phyloP scores from a whole-genome alignment of 2,888 invertebrate species.

The Apotomis turbidana region DNA sequence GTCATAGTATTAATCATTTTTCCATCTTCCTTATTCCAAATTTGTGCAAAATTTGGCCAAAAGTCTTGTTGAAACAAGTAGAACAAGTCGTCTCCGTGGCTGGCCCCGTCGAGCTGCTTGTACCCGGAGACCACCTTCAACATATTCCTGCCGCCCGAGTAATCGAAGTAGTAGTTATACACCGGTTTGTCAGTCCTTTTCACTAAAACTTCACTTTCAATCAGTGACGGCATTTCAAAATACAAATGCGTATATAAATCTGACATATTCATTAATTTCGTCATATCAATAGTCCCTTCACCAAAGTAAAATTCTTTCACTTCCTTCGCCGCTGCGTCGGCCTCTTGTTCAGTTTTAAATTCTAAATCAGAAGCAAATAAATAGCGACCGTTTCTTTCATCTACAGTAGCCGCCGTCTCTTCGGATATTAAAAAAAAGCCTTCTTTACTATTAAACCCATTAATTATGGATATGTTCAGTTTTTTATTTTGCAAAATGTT shows the following conservation, averaged over 20 bases:
- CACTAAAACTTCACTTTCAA: constrained; percentile 61
- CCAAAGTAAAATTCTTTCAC: constrained; percentile 74
- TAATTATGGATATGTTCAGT: constrained; percentile 60
- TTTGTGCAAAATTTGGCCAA: constrained; percentile 52
- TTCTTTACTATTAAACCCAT: constrained; percentile 69
- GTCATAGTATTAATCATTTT: constrained; percentile 66
- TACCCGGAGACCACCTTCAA: constrained; percentile 60
- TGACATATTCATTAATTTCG: constrained; percentile 61
- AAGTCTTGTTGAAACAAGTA: constrained; percentile 67
- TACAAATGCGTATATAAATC: constrained; percentile 71
- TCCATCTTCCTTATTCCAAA: constrained; percentile 57
- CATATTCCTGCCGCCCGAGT: constrained; percentile 67
- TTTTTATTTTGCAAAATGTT: constrained; percentile 63
- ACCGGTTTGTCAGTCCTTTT: constrained; percentile 54
- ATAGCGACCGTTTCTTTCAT: constrained; percentile 60
- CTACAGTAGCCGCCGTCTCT: constrained; percentile 55
- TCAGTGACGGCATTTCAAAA: constrained; percentile 68
- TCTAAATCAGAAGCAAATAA: constrained; percentile 71
- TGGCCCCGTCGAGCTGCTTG: constrained; percentile 60
- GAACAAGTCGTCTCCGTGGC: constrained; percentile 73
- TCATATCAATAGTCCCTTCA: constrained; percentile 70
- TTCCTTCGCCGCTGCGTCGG: constrained; percentile 54
- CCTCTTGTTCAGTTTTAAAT: constrained; percentile 64
- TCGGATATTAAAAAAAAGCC: constrained; percentile 59
- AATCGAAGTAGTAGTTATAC: constrained; percentile 71